A percentile compares a stretch with the other conserved stretches of the same genome.
phyloP scores from a whole-genome alignment of 1,140 invertebrate species.

The Drosophila serrata region DNA sequence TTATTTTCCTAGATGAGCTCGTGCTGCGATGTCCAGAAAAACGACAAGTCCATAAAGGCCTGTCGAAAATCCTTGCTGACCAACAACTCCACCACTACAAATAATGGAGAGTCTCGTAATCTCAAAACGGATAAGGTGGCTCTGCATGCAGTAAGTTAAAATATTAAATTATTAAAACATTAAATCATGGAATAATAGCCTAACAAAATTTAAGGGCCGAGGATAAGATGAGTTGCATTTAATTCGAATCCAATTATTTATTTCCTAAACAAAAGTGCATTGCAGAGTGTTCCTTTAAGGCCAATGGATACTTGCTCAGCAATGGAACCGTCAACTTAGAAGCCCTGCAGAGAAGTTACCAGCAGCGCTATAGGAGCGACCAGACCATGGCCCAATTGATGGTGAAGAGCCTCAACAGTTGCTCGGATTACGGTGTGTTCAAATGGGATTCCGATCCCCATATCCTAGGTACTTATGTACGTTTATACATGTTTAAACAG shows the following conservation, averaged over 20 bases:
- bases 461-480: not conserved
- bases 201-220: not conserved
- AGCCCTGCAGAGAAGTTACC: slow-evolving; percentile 35
- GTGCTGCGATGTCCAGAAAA: slow-evolving; percentile 56
- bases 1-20: slow-evolving; percentile 29
- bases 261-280: slow-evolving; percentile 47
- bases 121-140: slow-evolving; percentile 57
- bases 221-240: not conserved
- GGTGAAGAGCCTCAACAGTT: slow-evolving; percentile 37
- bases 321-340: slow-evolving; percentile 51
- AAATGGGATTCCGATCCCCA: too few relatives aligned
- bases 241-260: not conserved
- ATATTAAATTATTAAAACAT: not conserved
- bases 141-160: slow-evolving; percentile 46
- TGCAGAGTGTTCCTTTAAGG: slow-evolving; percentile 58
- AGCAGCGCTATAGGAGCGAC: slow-evolving; percentile 56
- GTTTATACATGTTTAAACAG: slow-evolving; percentile 6
- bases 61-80: slow-evolving; percentile 58
- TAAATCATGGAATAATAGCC: too few relatives aligned
- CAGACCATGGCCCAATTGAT: slow-evolving; percentile 35
- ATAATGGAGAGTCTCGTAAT: slow-evolving; percentile 29
- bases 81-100: slow-evolving; percentile 17
- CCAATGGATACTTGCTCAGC: slow-evolving; percentile 31
- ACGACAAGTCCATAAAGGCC: slow-evolving; percentile 36
- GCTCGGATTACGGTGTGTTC: slow-evolving; percentile 40